Evolutionary conservation across 2,888 invertebrate genomes (phyloP), one percentile per base, ranked within the genome.

Genomic region (Rotaria macrura): DNA sequence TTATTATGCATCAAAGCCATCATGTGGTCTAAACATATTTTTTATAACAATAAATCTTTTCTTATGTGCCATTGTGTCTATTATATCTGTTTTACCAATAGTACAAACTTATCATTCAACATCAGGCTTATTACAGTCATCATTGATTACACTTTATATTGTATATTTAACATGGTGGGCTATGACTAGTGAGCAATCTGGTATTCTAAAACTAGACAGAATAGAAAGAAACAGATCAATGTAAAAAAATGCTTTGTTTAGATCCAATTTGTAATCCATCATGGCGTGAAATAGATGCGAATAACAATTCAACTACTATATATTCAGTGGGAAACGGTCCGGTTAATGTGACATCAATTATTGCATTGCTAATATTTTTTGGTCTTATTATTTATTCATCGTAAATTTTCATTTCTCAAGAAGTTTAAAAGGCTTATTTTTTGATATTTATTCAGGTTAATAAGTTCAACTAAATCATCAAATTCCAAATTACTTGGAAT

Each of bases 81-180:
- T 93, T 38, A 89, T 97, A 34, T 96, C 97, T 0, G 94, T 98
- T 89, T 92, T 97, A 88, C 98, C 99, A 1, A 92, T 93, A 86
- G 95, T 99, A 23, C 98, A 99, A 92, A 96, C 97, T 90, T 89
- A 91, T 91, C 88, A 88, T 54, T 34, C 85, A 29, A 84, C 85
- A 85, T 87, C 87, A 25, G 87, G 86, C 17, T 74, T 87, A n/a
- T 85, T 96, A 87, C 97, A 97, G 92, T 95, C 98, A 1, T 94
- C 97, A 0, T 93, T 97, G 86, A 96, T 99, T 84, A 94, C 95
- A 9, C 92, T 97, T 29, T 99, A 99, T 91, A 95, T 96, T 25
- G 93, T 95, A 89, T 99, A 96, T 91, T 93, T 99, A 88, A 99
- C 99, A 85, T 99, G 99, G 99, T 97, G 98, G 1, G 95, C 97